Base-by-base conservation (phyloP, 35 echinoderm and acorn worm species). In the Ptychodera flava region DNA sequence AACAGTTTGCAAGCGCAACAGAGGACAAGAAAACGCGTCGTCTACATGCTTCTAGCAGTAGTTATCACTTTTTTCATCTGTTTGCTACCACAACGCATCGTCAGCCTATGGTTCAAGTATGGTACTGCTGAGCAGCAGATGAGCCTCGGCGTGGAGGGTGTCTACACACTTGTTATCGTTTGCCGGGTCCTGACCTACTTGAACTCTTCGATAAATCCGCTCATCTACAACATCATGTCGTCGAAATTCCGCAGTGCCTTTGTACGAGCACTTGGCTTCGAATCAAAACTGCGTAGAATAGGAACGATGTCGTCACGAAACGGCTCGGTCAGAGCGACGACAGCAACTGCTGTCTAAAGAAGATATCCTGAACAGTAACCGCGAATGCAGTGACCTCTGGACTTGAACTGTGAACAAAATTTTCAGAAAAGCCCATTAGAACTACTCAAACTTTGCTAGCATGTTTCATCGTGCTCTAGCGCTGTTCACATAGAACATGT, bases 151-250 rank as follows among this genome's bases (percentile, higher is more conserved):
- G 22, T 64, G 22, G 45, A 64, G 45, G 45, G 45, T 22, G 45
- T 64, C 45, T 64, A 64, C 22, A 6, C 6, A 12, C 45, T 64
- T 64, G 45, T 64, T 64, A 64, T 64, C 22, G 6, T 22, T 64
- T 64, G 45, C 45, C 45, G 45, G 45, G 45, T 64, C 22, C 45
- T 64, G 22, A 64, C 45, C 45, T 64, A 64, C 22, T 12, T 64
- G 6, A 64, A 64, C 22, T 64, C 45, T 12, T 64, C 45, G 45
- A 22, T 22, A 6, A 64, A 64, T 64, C 45, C 45, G 6, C 2
- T 81, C 33, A 30, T 81, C n/a, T 81, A 81, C 29, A 81, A 81
- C n/a, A 81, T 81, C 2, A 81, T 81, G 79, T 81, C 79, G 79
- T 14, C 79, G 2, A 30, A 33, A 81, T 81, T 81, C 79, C 79